A percentile compares a stretch with the other conserved stretches of the same genome.
Conservation (phyloP, 1,140 invertebrate genomes). For the Brachionus plicatilis region DNA sequence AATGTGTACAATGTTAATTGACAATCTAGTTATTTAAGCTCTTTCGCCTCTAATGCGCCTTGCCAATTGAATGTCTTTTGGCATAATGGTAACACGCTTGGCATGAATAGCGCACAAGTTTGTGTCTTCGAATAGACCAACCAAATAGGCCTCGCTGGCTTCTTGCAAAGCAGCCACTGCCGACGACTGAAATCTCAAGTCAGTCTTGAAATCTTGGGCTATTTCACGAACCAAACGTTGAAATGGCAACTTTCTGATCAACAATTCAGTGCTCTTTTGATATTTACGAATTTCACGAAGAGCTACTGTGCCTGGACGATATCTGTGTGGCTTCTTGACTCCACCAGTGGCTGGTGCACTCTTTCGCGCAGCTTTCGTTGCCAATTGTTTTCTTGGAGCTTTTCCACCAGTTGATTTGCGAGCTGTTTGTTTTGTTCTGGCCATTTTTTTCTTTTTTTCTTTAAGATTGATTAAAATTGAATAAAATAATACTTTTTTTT, state of each 20-base stretch:
- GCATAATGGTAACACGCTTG: constrained; percentile 89
- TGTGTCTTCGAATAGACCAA: constrained; percentile 81
- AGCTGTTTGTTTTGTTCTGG: constrained; percentile 77
- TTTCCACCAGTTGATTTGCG: constrained; percentile 61
- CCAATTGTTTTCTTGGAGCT: constrained; percentile 58
- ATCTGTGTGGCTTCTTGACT: constrained; percentile 60
- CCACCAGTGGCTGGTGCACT: constrained; percentile 59
- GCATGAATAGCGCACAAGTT: constrained; percentile 89
- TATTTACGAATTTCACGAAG: constrained; percentile 77
- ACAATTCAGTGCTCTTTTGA: constrained; percentile 74
- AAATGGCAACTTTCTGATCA: constrained; percentile 76
- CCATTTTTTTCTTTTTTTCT: constrained; percentile 37
- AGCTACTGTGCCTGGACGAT: constrained; percentile 72
- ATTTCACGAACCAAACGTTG: constrained; percentile 78
- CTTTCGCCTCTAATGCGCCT: constrained; percentile 51
- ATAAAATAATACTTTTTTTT: too few relatives aligned
- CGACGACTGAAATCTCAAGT: constrained; percentile 60
- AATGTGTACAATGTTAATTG: neutral
- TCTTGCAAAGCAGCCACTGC: constrained; percentile 62
- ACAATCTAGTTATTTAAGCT: constrained; percentile 43
- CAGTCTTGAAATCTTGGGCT: constrained; percentile 69
- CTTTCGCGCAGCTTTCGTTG: constrained; percentile 63
- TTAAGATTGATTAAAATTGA: too few relatives aligned
- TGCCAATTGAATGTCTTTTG: constrained; percentile 77
- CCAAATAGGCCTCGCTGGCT: constrained; percentile 79